phyloP scores from a whole-genome alignment of 2,113 vertebrate genomes.

The Crotalus helleri region DNA sequence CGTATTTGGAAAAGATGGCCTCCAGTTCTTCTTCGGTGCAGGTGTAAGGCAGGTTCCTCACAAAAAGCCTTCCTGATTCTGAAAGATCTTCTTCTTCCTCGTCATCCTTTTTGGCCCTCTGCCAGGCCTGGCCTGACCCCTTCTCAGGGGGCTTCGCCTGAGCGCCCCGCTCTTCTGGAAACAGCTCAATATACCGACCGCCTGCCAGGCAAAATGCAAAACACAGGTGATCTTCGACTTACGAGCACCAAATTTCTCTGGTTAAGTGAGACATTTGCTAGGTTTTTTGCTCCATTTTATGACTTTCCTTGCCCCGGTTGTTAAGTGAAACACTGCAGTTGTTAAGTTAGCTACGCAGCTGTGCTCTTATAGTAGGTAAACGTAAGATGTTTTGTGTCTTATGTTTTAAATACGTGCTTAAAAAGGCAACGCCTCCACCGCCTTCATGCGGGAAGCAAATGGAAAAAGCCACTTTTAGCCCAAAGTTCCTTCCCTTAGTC shows the following conservation, averaged over 20 bases:
- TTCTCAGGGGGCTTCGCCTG: conserved; percentile 10
- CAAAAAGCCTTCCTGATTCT: conserved; percentile 88
- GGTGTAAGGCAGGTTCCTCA: conserved; percentile 92
- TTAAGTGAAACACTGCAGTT: too few relatives aligned
- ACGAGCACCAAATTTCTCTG: too few relatives aligned
- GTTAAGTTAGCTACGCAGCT: too few relatives aligned
- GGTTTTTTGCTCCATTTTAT: too few relatives aligned
- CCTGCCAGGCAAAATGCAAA: conserved; percentile 63
- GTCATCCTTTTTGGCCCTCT: conserved; percentile 73
- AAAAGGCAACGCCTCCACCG: neutral
- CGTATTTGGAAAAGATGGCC: conserved; percentile 80
- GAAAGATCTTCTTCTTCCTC: conserved; percentile 92
- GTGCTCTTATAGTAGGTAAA: too few relatives aligned
- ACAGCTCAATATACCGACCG: conserved; percentile 84
- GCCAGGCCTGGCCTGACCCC: conserved; percentile 49
- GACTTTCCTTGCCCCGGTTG: too few relatives aligned
- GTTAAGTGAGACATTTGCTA: too few relatives aligned
- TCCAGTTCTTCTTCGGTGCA: conserved; percentile 89
- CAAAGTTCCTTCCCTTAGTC: neutral
- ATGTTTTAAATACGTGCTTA: neutral
- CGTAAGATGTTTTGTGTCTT: neutral
- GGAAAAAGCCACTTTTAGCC: neutral
- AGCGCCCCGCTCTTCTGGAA: conserved; percentile 57
- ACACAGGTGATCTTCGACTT: too few relatives aligned
- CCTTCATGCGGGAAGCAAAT: neutral